Conservation (phyloP, 2,888 invertebrate species). For the Agrotis clavis region DNA sequence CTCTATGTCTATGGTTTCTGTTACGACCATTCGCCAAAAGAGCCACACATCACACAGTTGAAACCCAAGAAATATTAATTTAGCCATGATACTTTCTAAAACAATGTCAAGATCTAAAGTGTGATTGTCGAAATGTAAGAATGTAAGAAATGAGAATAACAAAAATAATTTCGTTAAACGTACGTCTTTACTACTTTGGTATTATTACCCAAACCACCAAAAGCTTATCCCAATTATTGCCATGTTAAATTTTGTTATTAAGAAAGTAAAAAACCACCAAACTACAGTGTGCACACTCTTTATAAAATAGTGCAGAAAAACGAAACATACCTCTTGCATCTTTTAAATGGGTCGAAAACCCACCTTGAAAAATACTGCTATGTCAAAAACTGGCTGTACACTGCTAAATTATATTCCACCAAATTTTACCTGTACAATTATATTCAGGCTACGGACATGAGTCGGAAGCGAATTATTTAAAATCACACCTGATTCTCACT, state of each 20-base stretch:
- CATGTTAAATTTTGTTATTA: conserved; percentile 66
- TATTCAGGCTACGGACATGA: too few relatives aligned
- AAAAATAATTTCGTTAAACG: conserved; percentile 10
- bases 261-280: conserved; percentile 55
- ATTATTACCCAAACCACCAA: conserved; percentile 60
- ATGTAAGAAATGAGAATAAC: conserved; percentile 20
- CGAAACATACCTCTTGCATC: conserved; percentile 60
- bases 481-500: not conserved
- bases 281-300: conserved; percentile 64
- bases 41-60: not conserved
- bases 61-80: not conserved
- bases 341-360: conserved; percentile 16
- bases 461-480: not conserved
- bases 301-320: conserved; percentile 62
- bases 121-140: conserved; percentile 8
- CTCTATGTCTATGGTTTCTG: too few relatives aligned
- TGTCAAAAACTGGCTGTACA: not conserved
- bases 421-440: not conserved
- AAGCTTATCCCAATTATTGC: conserved; percentile 59
- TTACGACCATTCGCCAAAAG: not conserved
- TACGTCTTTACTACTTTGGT: conserved; percentile 25
- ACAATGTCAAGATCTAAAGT: conserved; percentile 2
- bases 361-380: not conserved
- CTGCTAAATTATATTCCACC: not conserved
- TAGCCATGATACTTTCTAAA: not conserved